A percentile compares a stretch with the other conserved stretches of the same genome.
These are phyloP conservation scores for Threskiornis aethiopicus DNA, from an alignment of 2,797 vertebrate species.

Conservation along the genomic window DNA sequence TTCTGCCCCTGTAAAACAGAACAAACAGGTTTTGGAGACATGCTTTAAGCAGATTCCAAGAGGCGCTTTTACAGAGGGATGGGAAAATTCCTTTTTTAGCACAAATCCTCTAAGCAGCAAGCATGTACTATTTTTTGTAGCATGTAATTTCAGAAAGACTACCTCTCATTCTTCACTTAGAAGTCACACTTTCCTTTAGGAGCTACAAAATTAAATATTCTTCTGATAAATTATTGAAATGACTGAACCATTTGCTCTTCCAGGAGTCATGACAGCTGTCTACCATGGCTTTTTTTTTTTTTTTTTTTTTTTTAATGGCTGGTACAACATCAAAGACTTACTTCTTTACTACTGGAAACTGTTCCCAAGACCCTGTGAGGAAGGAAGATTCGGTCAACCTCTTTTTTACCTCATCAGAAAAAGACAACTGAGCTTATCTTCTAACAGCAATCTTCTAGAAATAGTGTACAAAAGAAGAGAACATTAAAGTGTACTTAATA, in stretches of 20 bases:
- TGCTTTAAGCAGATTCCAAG: not conserved
- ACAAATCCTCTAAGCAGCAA: conserved; percentile 11
- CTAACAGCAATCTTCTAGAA: not conserved
- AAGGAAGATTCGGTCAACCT: not conserved
- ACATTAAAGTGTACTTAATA: not conserved
- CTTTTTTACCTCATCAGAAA: not conserved
- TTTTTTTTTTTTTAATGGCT: not conserved
- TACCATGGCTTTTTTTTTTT: not conserved
- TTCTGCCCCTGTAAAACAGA: conserved; percentile 8
- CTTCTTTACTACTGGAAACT: not conserved
- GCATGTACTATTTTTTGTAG: not conserved
- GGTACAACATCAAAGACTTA: not conserved
- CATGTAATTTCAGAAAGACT: not conserved
- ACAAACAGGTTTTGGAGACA: conserved; percentile 23
- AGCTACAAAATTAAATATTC: not conserved
- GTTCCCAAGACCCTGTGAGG: not conserved
- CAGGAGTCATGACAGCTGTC: not conserved
- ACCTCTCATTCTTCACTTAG: not conserved
- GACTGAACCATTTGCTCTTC: not conserved
- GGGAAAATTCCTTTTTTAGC: conserved; percentile 15
- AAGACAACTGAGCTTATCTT: not conserved
- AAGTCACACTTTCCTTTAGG: not conserved
- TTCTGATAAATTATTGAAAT: conserved; percentile 24
- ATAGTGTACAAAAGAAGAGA: not conserved
- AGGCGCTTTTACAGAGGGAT: not conserved